phyloP scores from a whole-genome alignment of 2,888 invertebrate species.

The Temnothorax rugatulus region DNA sequence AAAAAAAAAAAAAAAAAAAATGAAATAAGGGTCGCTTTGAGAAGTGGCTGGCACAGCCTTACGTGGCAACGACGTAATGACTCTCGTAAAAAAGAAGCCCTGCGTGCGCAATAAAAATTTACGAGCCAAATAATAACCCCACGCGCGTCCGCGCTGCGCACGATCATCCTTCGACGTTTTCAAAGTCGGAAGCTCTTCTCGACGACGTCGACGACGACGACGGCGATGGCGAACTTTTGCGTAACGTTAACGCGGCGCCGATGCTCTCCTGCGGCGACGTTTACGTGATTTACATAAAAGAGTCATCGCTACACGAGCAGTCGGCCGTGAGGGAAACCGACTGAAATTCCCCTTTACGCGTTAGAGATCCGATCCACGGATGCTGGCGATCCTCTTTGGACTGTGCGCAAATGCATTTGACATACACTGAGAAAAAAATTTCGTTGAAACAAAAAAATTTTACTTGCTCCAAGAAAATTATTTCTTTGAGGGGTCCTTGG shows the following conservation, averaged over 20 bases:
- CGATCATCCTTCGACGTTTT: constrained; percentile 40
- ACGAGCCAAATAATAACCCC: constrained; percentile 82
- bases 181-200: constrained; percentile 58
- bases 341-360: constrained; percentile 24
- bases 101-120: constrained; percentile 83
- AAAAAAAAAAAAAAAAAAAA: constrained; percentile 15
- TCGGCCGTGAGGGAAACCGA: constrained; percentile 8
- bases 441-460: too few relatives aligned
- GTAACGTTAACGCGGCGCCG: constrained; percentile 31
- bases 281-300: constrained; percentile 59
- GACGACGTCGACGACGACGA: background rate
- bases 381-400: background rate
- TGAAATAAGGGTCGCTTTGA: constrained; percentile 47
- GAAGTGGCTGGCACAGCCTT: constrained; percentile 74
- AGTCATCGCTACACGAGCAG: constrained; percentile 18
- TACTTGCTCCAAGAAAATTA: too few relatives aligned
- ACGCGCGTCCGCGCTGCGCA: constrained; percentile 47
- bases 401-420: constrained; percentile 1
- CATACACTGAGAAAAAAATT: too few relatives aligned
- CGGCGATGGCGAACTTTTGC: constrained; percentile 36
- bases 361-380: background rate
- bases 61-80: constrained; percentile 80
- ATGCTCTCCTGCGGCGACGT: constrained; percentile 30
- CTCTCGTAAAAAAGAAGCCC: constrained; percentile 80
- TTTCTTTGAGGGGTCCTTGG: too few relatives aligned